Conservation (phyloP, 1,140 invertebrate species). For the Hydropsyche tenuis region DNA sequence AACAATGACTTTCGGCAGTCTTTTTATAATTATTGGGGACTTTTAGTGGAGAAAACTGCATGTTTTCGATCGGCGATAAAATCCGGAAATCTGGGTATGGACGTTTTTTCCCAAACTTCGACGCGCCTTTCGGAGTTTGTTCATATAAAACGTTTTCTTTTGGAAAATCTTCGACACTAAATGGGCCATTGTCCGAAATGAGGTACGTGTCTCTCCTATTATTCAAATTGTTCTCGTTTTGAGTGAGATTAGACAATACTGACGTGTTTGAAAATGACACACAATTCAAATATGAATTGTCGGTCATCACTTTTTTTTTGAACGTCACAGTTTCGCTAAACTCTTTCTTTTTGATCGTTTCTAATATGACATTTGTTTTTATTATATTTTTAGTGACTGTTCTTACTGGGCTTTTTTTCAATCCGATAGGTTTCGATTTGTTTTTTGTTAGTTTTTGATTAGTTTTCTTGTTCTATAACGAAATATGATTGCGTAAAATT, state of each 20-base stretch:
- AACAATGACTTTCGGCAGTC: too few species aligned
- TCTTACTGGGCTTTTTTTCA: not conserved
- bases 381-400: not conserved
- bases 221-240: not conserved
- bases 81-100: not conserved
- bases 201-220: conserved; percentile 20
- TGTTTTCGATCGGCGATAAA: conserved; percentile 45
- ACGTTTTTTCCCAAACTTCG: not conserved
- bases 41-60: conserved; percentile 41
- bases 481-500: not conserved
- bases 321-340: too few species aligned
- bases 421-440: not conserved
- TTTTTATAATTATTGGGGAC: conserved; percentile 5
- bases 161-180: not conserved
- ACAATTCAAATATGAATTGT: not conserved
- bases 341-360: not conserved
- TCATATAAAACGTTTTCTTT: conserved; percentile 16
- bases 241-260: not conserved
- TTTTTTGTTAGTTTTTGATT: not conserved
- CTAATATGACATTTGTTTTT: not conserved
- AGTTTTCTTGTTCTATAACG: not conserved
- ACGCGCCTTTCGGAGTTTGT: not conserved
- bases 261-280: not conserved
- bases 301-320: too few species aligned
- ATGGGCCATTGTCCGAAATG: not conserved